phyloP scores from a whole-genome alignment of 2,888 invertebrate species.

The Sarcophaga carnaria region DNA sequence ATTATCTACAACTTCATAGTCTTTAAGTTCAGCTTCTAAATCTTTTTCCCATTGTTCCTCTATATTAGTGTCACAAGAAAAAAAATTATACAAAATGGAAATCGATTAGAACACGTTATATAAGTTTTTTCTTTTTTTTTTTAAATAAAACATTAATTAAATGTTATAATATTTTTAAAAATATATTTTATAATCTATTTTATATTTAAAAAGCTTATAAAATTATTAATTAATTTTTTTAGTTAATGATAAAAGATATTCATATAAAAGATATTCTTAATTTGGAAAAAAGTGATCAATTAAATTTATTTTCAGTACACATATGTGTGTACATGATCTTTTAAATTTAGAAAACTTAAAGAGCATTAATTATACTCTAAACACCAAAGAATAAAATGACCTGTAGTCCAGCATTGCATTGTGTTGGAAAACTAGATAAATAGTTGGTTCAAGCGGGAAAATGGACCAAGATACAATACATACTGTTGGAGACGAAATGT shows the following conservation, averaged over 20 bases:
- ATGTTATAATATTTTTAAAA: conserved; percentile 1
- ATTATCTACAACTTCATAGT: conserved; percentile 93
- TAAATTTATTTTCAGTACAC: neutral
- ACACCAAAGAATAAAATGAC: neutral
- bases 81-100: conserved; percentile 67
- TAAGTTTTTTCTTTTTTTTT: neutral
- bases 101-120: neutral
- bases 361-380: neutral
- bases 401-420: no score
- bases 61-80: conserved; percentile 73
- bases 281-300: neutral
- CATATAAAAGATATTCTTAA: neutral
- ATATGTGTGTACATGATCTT: neutral
- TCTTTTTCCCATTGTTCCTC: conserved; percentile 98
- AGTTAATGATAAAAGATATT: neutral
- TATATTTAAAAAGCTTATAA: conserved; percentile 39
- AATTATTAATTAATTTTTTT: neutral
- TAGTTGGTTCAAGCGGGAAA: no score
- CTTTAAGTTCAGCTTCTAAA: conserved; percentile 96
- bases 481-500: no score
- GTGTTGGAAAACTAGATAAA: no score
- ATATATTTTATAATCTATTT: neutral
- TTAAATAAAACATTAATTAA: conserved; percentile 24
- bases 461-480: no score
- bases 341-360: neutral